Evolutionary conservation across 1,140 invertebrate species (phyloP).

Genomic region (Eriocheir sinensis): DNA sequence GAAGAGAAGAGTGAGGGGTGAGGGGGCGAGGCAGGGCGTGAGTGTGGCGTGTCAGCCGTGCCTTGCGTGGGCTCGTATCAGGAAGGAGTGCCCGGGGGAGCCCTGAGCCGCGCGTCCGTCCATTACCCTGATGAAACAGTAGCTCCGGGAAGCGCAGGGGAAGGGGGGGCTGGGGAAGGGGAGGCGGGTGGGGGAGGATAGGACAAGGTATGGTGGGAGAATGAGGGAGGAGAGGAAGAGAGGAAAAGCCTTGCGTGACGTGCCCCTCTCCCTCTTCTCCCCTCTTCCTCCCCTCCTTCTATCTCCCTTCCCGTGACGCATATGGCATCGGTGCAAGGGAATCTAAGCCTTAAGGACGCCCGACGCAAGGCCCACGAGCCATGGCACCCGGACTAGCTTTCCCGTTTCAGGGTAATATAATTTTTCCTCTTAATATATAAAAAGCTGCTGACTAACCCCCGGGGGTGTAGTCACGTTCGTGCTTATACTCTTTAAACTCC

Average conservation of each 20-base stretch:
- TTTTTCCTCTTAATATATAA: constrained; percentile 1
- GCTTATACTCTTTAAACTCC: background rate
- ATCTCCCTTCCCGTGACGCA: background rate
- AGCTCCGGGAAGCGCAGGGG: constrained; percentile 41
- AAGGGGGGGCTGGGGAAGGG: background rate
- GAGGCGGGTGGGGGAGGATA: background rate
- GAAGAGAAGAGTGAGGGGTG: background rate
- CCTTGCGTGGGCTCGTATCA: constrained; percentile 65
- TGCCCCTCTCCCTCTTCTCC: background rate
- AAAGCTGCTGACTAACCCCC: constrained; percentile 3
- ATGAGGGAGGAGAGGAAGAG: background rate
- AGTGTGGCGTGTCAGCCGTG: constrained; percentile 52
- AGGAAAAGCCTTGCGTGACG: background rate
- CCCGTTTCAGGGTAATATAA: constrained; percentile 43
- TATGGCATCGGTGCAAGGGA: background rate
- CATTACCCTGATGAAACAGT: constrained; percentile 72
- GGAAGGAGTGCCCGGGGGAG: constrained; percentile 41
- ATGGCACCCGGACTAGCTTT: constrained; percentile 41
- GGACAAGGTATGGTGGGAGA: background rate
- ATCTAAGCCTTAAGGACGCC: background rate
- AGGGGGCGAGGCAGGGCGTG: background rate
- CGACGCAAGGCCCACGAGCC: background rate
- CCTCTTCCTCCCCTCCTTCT: background rate
- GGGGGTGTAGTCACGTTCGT: background rate
- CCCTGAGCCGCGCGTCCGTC: constrained; percentile 51